Conservation (phyloP, 2,113 vertebrate genomes). For the Pollimyrus isidori region DNA sequence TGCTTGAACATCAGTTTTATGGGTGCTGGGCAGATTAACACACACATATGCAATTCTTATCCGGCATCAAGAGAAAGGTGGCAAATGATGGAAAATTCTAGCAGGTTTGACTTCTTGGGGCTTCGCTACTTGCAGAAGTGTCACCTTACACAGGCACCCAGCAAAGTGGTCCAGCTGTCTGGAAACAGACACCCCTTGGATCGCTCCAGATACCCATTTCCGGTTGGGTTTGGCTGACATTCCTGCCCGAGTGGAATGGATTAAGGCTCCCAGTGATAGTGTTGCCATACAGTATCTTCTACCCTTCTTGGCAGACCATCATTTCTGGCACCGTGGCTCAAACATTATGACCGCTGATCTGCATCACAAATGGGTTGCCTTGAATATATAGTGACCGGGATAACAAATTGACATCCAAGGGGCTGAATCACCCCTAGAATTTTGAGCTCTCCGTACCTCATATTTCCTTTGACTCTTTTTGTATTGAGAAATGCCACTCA, state of each 20-base stretch:
- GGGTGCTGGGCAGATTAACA: neutral
- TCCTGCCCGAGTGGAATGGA: neutral
- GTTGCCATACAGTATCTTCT: neutral
- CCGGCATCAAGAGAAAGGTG: neutral
- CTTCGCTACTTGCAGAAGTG: neutral
- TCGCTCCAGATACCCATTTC: slow-evolving; percentile 2
- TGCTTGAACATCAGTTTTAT: neutral
- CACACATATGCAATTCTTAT: neutral
- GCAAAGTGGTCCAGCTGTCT: neutral
- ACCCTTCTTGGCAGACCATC: neutral
- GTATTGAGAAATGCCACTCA: neutral
- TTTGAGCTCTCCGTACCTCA: neutral
- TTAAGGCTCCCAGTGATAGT: neutral
- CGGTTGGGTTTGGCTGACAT: neutral
- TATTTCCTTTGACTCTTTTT: neutral
- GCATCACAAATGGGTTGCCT: neutral
- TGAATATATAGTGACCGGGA: neutral
- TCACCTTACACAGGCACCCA: slow-evolving; percentile 2
- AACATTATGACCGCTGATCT: neutral
- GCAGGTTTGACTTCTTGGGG: neutral
- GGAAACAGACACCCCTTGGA: neutral
- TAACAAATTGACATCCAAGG: neutral
- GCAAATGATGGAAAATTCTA: neutral
- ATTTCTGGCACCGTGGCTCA: neutral
- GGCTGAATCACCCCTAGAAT: neutral